phyloP scores from a whole-genome alignment of 2,888 invertebrate genomes.

The Maniola hyperantus region DNA sequence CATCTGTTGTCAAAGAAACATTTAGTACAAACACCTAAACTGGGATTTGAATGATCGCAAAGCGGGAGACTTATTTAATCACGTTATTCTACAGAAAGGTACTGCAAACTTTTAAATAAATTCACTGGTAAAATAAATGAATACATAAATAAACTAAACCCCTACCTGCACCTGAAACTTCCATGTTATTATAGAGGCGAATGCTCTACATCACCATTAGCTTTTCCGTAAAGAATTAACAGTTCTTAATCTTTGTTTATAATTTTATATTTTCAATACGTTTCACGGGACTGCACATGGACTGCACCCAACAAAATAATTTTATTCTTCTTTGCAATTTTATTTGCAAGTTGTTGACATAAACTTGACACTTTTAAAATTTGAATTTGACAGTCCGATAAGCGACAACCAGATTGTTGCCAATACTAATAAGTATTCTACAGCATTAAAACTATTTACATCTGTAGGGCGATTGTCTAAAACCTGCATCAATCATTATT shows the following conservation, averaged over 20 bases:
- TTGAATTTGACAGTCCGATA: too few species aligned
- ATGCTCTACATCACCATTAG: constrained; percentile 36
- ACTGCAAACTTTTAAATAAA: not conserved
- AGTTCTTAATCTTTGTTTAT: not conserved
- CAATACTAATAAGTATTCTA: too few species aligned
- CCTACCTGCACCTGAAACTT: constrained; percentile 71
- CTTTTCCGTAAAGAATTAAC: not conserved
- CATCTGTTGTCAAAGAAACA: constrained; percentile 64
- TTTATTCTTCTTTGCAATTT: too few species aligned
- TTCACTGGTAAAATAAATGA: not conserved
- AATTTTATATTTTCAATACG: constrained; percentile 14
- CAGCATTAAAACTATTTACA: too few species aligned
- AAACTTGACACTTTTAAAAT: too few species aligned
- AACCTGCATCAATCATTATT: too few species aligned
- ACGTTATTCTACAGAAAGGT: not conserved
- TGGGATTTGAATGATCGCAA: not conserved
- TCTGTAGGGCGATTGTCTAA: too few species aligned
- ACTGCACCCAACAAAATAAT: too few species aligned
- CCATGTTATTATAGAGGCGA: constrained; percentile 56
- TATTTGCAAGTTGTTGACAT: too few species aligned
- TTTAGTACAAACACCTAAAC: constrained; percentile 13
- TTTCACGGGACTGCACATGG: constrained; percentile 26
- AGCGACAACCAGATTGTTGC: too few species aligned
- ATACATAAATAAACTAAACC: constrained; percentile 29
- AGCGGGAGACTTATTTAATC: not conserved